Evolutionary conservation across 2,888 invertebrate species (phyloP), one percentile per base, ranked within the genome.

Genomic region (Linyphia triangularis): DNA sequence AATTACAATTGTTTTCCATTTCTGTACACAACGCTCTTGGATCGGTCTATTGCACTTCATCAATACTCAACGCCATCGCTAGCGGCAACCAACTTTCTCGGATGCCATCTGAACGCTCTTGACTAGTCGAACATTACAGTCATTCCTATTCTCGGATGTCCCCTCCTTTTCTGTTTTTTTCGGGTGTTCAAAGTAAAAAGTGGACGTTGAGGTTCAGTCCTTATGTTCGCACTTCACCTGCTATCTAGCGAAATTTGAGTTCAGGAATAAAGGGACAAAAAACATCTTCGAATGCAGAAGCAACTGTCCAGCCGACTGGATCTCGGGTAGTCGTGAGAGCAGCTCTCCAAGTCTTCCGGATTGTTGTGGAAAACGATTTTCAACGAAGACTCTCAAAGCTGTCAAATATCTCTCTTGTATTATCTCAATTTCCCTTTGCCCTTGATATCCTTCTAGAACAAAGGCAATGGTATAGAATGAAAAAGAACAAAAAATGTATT

Each of bases 201-300:
- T 73, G 67, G 75, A 81, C 73, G 51, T 61, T 40, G 65, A 24
- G 57, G 28, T 33, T n/a, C 19, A 24, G 61, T 61, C 3, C 1
- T 9, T 16, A 16, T 51, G 51, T 51, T n/a, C 51, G n/a, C n/a
- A n/a, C 59, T 61, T 59, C 51, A 65, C 86, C 57, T 61, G 81
- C 77, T 89, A 89, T 77, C 89, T 89, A 30, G 61, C 78, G 51
- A 78, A 70, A 43, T 77, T 83, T 16, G 88, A 88, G 94, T 98
- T 98, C 94, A 99, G 95, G 93, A 99, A 96, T 94, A 99, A 99
- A 94, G 99, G 99, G 94, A 99, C 99, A 95, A 99, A 99, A 94
- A 99, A 99, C 98, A 99, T 99, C 95, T 99, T 99, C 94, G 98
- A 98, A 94, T 98, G 97, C 91, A 99, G 95, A 92, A 99, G 95